Percentiles rank a stretch among this genome's conserved stretches.
Conservation (phyloP, 2,797 vertebrate genomes). For the Linurgus olivaceus region DNA sequence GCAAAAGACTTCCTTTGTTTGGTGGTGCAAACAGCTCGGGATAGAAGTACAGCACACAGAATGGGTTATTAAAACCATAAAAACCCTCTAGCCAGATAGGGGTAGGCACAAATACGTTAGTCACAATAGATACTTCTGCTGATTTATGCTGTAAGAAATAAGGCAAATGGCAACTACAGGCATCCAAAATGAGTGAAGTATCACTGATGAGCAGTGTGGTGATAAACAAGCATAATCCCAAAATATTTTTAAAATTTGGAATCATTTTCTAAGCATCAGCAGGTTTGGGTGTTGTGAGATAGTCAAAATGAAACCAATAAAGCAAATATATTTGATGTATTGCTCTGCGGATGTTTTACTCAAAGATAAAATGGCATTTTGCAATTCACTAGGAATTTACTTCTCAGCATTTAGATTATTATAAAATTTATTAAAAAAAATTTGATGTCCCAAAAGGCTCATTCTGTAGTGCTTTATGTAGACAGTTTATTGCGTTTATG, state of each 20-base stretch:
- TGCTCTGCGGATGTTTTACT: background rate
- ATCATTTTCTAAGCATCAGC: conserved; percentile 19
- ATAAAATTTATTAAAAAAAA: background rate
- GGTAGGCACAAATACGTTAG: conserved; percentile 18
- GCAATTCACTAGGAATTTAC: background rate
- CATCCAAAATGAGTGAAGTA: conserved; percentile 31
- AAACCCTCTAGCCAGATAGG: conserved; percentile 32
- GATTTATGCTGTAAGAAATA: conserved; percentile 44
- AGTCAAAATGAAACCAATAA: conserved; percentile 31
- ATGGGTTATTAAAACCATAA: conserved; percentile 47
- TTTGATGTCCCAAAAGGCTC: background rate
- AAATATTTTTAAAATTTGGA: conserved; percentile 36
- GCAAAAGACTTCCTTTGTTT: conserved; percentile 63
- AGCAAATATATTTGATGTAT: background rate
- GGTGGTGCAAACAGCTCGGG: background rate
- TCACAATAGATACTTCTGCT: conserved; percentile 46
- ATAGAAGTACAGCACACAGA: conserved; percentile 27
- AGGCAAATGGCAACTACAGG: conserved; percentile 38
- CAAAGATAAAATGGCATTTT: conserved; percentile 5
- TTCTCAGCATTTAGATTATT: background rate
- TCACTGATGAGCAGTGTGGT: conserved; percentile 28
- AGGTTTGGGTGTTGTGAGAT: background rate
- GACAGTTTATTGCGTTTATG: background rate
- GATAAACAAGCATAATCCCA: conserved; percentile 28
- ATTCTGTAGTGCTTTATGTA: background rate